A percentile compares a stretch with the other conserved stretches of the same genome.
phyloP scores from a whole-genome alignment of 2,888 invertebrate species.

The Gibbula magus region DNA sequence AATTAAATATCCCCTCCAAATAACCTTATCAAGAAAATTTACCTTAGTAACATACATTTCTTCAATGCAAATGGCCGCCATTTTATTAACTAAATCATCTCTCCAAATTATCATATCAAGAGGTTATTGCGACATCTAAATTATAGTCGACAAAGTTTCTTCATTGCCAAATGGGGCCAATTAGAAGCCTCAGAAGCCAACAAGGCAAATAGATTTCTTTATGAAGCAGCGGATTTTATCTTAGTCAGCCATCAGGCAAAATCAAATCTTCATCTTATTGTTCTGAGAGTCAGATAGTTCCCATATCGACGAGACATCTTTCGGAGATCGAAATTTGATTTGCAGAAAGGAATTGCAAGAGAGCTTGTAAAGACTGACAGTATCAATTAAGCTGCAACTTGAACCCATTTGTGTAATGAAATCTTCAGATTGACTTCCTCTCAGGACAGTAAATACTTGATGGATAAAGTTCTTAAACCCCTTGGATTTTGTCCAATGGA shows the following conservation, averaged over 20 bases:
- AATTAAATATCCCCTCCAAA: too few species aligned
- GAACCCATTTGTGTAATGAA: background rate
- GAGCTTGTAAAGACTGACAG: background rate
- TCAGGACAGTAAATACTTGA: too few species aligned
- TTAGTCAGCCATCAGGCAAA: background rate
- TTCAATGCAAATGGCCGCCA: too few species aligned
- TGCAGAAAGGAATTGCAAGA: background rate
- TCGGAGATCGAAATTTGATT: background rate
- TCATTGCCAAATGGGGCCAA: background rate
- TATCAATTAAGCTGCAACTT: background rate
- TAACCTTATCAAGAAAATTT: too few species aligned
- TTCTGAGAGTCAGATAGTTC: background rate
- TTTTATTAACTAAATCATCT: too few species aligned
- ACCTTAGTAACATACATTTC: too few species aligned
- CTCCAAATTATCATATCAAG: too few species aligned
- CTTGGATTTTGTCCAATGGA: too few species aligned
- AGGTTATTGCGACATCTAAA: too few species aligned
- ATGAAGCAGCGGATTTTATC: background rate
- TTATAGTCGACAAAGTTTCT: background rate
- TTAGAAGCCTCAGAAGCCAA: background rate
- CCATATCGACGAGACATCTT: background rate
- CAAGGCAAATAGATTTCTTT: background rate
- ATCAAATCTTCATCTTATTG: background rate
- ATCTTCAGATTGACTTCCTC: too few species aligned
- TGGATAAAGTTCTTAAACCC: too few species aligned